phyloP scores from a whole-genome alignment of 2,113 vertebrate genomes.

The Syngnathus floridae region DNA sequence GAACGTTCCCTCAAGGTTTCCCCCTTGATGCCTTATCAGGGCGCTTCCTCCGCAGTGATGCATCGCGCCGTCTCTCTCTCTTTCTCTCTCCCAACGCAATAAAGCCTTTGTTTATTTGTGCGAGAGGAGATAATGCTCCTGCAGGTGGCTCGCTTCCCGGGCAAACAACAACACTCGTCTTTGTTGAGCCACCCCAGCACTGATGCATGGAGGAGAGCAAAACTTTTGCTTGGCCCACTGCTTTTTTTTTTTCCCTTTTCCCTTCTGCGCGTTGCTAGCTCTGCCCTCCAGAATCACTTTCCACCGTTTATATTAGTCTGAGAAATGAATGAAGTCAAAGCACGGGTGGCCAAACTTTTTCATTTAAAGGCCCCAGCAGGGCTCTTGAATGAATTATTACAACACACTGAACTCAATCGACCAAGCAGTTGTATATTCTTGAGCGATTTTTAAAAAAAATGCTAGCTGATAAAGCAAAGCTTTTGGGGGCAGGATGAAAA shows the following conservation, averaged over 20 bases:
- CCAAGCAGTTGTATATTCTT: too few relatives aligned
- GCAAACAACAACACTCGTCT: conserved; percentile 21
- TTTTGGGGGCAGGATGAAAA: background rate
- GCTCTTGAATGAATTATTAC: too few relatives aligned
- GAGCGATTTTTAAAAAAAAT: too few relatives aligned
- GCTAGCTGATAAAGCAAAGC: too few relatives aligned
- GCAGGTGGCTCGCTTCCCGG: conserved; percentile 31
- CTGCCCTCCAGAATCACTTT: background rate
- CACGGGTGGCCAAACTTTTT: background rate
- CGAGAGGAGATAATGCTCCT: conserved; percentile 35
- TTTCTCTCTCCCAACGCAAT: conserved; percentile 37
- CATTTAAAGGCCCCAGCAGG: background rate
- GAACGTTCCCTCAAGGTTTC: conserved; percentile 31
- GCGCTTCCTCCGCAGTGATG: conserved; percentile 43
- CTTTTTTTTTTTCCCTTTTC: background rate
- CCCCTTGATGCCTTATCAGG: conserved; percentile 6
- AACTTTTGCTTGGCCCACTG: conserved; percentile 18
- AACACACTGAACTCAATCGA: too few relatives aligned
- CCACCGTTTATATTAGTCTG: background rate
- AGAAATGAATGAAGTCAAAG: too few relatives aligned
- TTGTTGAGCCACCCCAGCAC: background rate
- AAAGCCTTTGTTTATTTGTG: conserved; percentile 50
- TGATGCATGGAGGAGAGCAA: background rate
- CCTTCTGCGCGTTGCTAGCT: background rate
- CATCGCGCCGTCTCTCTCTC: conserved; percentile 22